Evolutionary conservation across 92 coral and sea anemone genomes (phyloP).

Genomic region (Porites evermanni): DNA sequence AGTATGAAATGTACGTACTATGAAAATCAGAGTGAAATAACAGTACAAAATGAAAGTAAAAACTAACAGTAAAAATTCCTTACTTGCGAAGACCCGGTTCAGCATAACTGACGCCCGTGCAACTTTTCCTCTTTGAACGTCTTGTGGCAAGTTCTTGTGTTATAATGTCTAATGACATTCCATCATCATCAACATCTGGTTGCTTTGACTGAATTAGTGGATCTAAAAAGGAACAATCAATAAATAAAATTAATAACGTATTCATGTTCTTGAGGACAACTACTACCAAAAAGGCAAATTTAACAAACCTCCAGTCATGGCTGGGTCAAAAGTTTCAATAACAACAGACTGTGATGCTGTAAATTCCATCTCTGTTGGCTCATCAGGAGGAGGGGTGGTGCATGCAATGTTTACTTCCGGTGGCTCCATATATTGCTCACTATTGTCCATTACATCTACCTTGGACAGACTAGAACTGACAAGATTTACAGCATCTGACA

Average conservation of each 20-base stretch:
- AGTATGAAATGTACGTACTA: too few species aligned
- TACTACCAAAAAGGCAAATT: neutral
- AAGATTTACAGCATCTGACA: slow-evolving; percentile 43
- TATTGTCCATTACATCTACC: neutral
- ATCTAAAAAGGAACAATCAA: neutral
- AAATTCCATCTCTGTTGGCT: slow-evolving; percentile 41
- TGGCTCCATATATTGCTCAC: slow-evolving; percentile 15
- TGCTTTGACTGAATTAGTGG: neutral
- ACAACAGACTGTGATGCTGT: slow-evolving; percentile 18
- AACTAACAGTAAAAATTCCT: too few species aligned
- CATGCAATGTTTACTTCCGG: slow-evolving; percentile 13
- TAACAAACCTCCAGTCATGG: slow-evolving; percentile 18
- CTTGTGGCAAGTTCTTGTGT: neutral
- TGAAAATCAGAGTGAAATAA: too few species aligned
- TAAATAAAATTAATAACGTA: too few species aligned
- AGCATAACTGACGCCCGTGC: slow-evolving; percentile 8
- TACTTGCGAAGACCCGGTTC: slow-evolving; percentile 46
- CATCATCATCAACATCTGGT: neutral
- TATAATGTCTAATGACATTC: slow-evolving; percentile 1
- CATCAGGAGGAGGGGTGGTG: slow-evolving; percentile 58
- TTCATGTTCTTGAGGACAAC: too few species aligned
- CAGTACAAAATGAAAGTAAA: too few species aligned
- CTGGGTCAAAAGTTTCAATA: slow-evolving; percentile 13
- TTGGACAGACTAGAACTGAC: slow-evolving; percentile 3
- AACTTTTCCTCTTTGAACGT: slow-evolving; percentile 37